phyloP scores from a whole-genome alignment of 1,140 invertebrate genomes.

The Drosophila albomicans region DNA sequence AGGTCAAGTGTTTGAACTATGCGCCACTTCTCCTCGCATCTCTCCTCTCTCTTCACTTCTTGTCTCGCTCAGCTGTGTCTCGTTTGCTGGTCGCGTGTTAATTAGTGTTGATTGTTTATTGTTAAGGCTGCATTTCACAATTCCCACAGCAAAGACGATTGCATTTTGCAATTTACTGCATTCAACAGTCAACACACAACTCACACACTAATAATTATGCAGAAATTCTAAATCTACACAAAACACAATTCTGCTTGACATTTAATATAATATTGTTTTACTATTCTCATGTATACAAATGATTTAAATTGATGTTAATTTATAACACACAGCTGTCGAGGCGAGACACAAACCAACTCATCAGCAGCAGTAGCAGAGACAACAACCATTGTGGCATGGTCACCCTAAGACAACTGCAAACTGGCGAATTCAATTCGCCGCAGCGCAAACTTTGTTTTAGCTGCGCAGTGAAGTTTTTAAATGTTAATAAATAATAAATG shows the following conservation, averaged over 20 bases:
- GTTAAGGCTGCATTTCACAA: constrained; percentile 61
- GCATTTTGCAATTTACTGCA: constrained; percentile 26
- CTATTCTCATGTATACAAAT: neutral
- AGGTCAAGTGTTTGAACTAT: constrained; percentile 77
- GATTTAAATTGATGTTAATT: neutral
- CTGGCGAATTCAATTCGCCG: constrained; percentile 10
- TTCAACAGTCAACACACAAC: neutral
- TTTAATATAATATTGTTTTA: neutral
- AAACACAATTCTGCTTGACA: neutral
- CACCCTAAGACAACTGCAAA: constrained; percentile 7
- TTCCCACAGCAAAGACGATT: constrained; percentile 53
- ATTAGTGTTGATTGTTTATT: constrained; percentile 69
- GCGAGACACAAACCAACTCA: constrained; percentile 4
- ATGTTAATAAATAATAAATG: no score
- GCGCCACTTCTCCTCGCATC: constrained; percentile 17
- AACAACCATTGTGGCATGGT: constrained; percentile 24
- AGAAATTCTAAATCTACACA: constrained; percentile 5
- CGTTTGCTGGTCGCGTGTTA: constrained; percentile 62
- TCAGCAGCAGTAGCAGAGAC: constrained; percentile 16
- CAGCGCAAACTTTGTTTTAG: neutral
- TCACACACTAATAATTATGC: constrained; percentile 38
- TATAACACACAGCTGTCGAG: constrained; percentile 7
- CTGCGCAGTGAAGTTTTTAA: neutral
- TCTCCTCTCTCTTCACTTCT: constrained; percentile 3
- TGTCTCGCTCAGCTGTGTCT: constrained; percentile 30